phyloP scores from a whole-genome alignment of 2,888 invertebrate genomes.

The Drosophila anceps region DNA sequence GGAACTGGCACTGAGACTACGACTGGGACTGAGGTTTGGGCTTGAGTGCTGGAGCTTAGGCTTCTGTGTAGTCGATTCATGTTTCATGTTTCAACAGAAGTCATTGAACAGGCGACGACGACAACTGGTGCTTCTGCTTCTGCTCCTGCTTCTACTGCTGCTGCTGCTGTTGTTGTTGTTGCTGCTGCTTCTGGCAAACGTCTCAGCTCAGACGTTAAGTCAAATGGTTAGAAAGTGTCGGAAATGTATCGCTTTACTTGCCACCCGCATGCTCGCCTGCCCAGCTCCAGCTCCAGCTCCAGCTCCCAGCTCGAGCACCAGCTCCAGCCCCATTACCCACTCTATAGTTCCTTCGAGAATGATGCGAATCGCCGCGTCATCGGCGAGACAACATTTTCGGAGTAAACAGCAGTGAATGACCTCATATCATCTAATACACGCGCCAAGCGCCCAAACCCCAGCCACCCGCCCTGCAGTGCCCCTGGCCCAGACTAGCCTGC shows the following conservation, averaged over 20 bases:
- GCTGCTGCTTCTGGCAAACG: conserved; percentile 9
- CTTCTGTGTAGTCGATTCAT: conserved; percentile 80
- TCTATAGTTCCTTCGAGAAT: conserved; percentile 27
- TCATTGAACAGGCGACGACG: conserved; percentile 80
- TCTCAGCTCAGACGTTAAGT: conserved; percentile 58
- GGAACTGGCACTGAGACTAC: conserved; percentile 7
- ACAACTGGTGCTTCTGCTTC: conserved; percentile 32
- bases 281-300: background rate
- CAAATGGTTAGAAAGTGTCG: conserved; percentile 73
- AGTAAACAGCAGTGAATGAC: conserved; percentile 84
- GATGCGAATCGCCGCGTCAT: conserved; percentile 68
- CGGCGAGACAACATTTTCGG: conserved; percentile 81
- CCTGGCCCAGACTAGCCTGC: conserved; percentile 65
- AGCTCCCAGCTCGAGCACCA: no score
- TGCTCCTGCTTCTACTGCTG: conserved; percentile 25
- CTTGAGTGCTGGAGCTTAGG: conserved; percentile 33
- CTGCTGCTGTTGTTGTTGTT: conserved; percentile 21
- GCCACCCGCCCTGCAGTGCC: background rate
- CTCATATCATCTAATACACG: conserved; percentile 84
- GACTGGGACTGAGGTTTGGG: conserved; percentile 11
- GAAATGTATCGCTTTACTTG: conserved; percentile 71
- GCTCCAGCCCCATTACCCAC: background rate
- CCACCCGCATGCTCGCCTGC: background rate
- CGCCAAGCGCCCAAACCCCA: conserved; percentile 77
- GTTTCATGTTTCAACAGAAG: conserved; percentile 73